Base-by-base conservation (phyloP, 2,888 invertebrate genomes). In the Entomobrya proxima region DNA sequence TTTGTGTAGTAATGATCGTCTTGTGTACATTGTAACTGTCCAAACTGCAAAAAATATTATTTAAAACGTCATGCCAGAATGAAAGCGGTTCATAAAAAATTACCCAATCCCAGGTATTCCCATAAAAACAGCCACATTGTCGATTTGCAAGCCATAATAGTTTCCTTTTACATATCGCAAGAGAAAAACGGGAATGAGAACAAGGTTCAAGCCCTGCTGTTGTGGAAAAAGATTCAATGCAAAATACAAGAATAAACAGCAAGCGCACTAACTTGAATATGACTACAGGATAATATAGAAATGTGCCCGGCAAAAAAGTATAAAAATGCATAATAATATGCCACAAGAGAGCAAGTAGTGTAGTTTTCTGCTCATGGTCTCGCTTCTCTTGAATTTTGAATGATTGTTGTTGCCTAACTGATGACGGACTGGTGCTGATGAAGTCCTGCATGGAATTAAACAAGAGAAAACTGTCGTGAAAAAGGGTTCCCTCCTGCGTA, bases 401-500 rank as follows among this genome's bases (percentile, higher is more conserved):
- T 69, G 37, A 69, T 11, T 40, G 15, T 69, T 69, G 67, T 69
- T 69, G 67, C 67, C 27, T 69, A 40, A 40, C 67, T 69, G 67
- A 21, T 69, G 67, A 69, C 21, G 67, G 40, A 37, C 44, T 69
- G 67, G 40, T 69, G 67, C 7, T 69, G 67, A 69, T 40, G 50
- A 30, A 50, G 32, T 74, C 15, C 47, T 72, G 72, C 21, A 44
- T 35, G 24, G 40, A 75, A 76, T 76, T 37, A 74, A 69, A 61
- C 44, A 77, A 58, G 76, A 52, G 85, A 64, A 47, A 74, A 88
- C 82, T 82, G 85, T 79, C 58, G 85, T 86, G 86, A 85, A 88
- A 86, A 84, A 52, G 79, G 84, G 74, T 81, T 61, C 87, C 87
- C 87, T 86, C 18, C 87, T 85, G 82, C 18, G 87, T 40, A 30